Evolutionary conservation across 1,140 invertebrate species (phyloP).

Genomic region (Prorops nasuta): DNA sequence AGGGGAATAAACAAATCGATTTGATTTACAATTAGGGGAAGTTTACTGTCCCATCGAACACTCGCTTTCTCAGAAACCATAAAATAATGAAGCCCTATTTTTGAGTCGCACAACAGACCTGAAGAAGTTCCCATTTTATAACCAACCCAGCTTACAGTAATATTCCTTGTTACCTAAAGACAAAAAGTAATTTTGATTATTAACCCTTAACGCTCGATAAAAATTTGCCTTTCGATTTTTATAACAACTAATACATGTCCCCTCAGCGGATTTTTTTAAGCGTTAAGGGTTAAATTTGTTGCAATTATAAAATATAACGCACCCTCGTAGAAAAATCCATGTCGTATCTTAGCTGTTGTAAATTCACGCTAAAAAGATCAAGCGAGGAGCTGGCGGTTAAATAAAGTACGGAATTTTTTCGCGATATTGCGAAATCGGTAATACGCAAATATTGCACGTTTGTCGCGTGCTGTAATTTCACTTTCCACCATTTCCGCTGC

Average conservation of each 20-base stretch:
- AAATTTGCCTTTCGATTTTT: too few relatives aligned
- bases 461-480: slow-evolving; percentile 16
- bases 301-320: too few relatives aligned
- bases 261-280: too few relatives aligned
- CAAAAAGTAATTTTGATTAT: too few relatives aligned
- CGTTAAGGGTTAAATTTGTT: too few relatives aligned
- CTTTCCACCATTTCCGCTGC: slow-evolving; percentile 29
- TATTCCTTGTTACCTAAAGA: slow-evolving; percentile 2
- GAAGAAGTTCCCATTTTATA: slow-evolving; percentile 34
- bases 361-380: slow-evolving; percentile 28
- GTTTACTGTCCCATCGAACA: slow-evolving; percentile 35
- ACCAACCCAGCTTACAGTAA: slow-evolving; percentile 21
- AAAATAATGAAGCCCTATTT: slow-evolving; percentile 39
- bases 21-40: slow-evolving; percentile 29
- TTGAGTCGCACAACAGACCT: slow-evolving; percentile 27
- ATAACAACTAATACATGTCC: too few relatives aligned
- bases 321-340: too few relatives aligned
- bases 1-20: too few relatives aligned
- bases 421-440: slow-evolving; percentile 29
- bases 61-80: slow-evolving; percentile 32
- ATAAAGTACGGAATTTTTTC: slow-evolving; percentile 22
- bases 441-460: slow-evolving; percentile 17
- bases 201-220: too few relatives aligned
- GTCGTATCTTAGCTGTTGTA: slow-evolving; percentile 10
- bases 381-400: slow-evolving; percentile 22